Base-by-base conservation (phyloP, 2,113 vertebrate species). In the Neolamprologus brichardi region DNA sequence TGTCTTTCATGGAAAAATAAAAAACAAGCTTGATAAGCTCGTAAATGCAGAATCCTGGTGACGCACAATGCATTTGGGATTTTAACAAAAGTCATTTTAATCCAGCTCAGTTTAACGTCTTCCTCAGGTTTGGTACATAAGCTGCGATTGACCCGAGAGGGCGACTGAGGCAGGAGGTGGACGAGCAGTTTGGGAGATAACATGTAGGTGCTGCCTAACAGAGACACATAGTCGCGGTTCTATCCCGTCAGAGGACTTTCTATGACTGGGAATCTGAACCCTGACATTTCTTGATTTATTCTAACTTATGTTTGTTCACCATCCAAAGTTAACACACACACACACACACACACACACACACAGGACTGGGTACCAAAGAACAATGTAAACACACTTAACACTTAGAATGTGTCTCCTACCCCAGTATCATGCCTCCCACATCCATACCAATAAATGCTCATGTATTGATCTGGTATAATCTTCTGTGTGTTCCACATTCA, bases 381-480 rank as follows among this genome's bases (percentile, higher is more conserved):
- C 51, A 77, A 89, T 53, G 79, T 56, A 85, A 90, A 67, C 81
- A 79, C 25, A 58, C 54, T 28, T 25, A 56, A 83, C 52, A 78
- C 17, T 56, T 7, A 54, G 41, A 41, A 52, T 49, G 90, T 89
- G 87, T 25, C 23, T 54, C 83, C 62, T 67, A 6, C 58, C 46
- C 70, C 52, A n/a, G 25, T 13, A 80, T 58, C 80, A 83, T 62
- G 83, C 39, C 51, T 77, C 60, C 12, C 2, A 86, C 53, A 87
- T 86, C 32, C 28, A 37, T 85, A 88, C 14, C 41, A 82, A 53
- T 60, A 23, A 60, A 88, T 82, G 62, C 75, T 75, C n/a, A 49
- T 87, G 54, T 52, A 54, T 85, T 89, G 37, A 89, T 84, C 86
- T 72, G 60, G 81, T 81, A 90, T 87, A 6, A 34, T 28, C 14